A percentile compares a stretch with the other conserved stretches of the same genome.
Evolutionary conservation across 2,797 vertebrate genomes (phyloP).

Genomic region (Poeciliopsis presidionis): DNA sequence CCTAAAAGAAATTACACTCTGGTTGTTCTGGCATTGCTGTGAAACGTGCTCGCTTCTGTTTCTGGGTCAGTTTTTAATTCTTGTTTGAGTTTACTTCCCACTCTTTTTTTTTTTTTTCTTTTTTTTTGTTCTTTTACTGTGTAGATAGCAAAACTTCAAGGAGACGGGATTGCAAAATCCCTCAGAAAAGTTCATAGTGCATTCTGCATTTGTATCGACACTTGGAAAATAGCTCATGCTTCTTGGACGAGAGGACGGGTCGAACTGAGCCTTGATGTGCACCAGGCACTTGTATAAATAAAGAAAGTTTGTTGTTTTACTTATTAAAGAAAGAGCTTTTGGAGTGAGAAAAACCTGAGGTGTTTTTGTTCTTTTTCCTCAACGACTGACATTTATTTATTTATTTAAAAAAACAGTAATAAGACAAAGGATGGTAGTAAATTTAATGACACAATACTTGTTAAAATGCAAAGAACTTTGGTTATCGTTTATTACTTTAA

Average conservation of each 20-base stretch:
- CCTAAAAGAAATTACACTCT: conserved; percentile 70
- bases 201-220: conserved; percentile 53
- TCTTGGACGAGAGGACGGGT: conserved; percentile 58
- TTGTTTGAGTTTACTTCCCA: conserved; percentile 38
- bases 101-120: not conserved
- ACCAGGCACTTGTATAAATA: conserved; percentile 82
- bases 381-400: conserved; percentile 86
- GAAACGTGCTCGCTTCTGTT: conserved; percentile 79
- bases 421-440: conserved; percentile 71
- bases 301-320: conserved; percentile 75
- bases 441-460: conserved; percentile 83
- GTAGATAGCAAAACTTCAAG: conserved; percentile 69
- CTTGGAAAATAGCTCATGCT: conserved; percentile 62
- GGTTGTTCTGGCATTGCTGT: conserved; percentile 75
- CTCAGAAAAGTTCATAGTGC: conserved; percentile 52
- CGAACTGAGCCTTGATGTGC: conserved; percentile 68
- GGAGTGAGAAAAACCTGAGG: conserved; percentile 78
- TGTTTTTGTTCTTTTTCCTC: conserved; percentile 77
- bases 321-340: conserved; percentile 84
- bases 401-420: conserved; percentile 40
- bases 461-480: conserved; percentile 18
- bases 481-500: not conserved
- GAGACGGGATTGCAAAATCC: conserved; percentile 45
- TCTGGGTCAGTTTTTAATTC: conserved; percentile 71
- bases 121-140: conserved; percentile 58